These are phyloP conservation scores for Stegostoma tigrinum DNA, from an alignment of 2,113 vertebrate species.

Conservation along the genomic window DNA sequence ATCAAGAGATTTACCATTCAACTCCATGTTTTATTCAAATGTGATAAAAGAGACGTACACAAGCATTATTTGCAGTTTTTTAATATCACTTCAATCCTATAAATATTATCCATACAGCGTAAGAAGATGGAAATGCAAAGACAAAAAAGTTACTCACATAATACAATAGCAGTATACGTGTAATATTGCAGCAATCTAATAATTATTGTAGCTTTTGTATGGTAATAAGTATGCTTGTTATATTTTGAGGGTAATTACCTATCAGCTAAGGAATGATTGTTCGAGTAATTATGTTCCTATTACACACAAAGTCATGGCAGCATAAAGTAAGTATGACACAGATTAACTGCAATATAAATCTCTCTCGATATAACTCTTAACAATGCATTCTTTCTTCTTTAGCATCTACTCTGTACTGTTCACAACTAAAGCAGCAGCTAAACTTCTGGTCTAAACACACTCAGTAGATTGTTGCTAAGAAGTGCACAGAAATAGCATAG, in stretches of 20 bases:
- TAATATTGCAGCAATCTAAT: not conserved
- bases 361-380: too few relatives aligned
- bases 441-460: not conserved
- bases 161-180: not conserved
- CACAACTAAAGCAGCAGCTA: not conserved
- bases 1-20: not conserved
- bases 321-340: not conserved
- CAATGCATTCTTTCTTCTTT: not conserved
- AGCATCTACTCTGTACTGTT: not conserved
- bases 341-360: not conserved
- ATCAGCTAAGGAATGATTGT: not conserved
- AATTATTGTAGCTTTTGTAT: not conserved
- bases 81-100: not conserved
- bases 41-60: not conserved
- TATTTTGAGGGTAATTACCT: not conserved
- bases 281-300: not conserved
- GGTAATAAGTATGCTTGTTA: not conserved
- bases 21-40: slow-evolving; percentile 29
- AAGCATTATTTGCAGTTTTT: not conserved
- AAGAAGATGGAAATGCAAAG: not conserved
- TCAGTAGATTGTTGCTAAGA: not conserved
- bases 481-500: not conserved
- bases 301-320: not conserved
- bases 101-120: not conserved
- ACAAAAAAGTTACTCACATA: not conserved